A percentile compares a stretch with the other conserved stretches of the same genome.
phyloP scores from a whole-genome alignment of 2,888 invertebrate species.

The Cyaniris semiargus region DNA sequence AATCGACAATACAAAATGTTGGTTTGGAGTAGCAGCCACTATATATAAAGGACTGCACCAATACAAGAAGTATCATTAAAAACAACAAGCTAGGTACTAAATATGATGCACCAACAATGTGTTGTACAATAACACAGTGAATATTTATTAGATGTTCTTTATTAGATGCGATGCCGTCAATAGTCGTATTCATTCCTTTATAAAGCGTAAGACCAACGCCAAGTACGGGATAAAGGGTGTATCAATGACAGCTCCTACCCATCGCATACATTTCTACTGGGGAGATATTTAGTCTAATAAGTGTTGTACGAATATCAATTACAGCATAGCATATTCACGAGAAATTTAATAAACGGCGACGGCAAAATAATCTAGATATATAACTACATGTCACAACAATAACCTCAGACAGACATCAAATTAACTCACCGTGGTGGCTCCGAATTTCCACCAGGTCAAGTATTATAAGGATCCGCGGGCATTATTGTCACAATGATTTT shows the following conservation, averaged over 20 bases:
- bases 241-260: slow-evolving; percentile 35
- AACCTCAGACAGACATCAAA: slow-evolving; percentile 61
- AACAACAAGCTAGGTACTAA: background rate
- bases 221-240: slow-evolving; percentile 51
- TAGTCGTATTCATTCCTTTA: slow-evolving; percentile 48
- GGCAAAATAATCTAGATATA: slow-evolving; percentile 61
- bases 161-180: slow-evolving; percentile 24
- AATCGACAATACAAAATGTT: background rate
- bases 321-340: slow-evolving; percentile 26
- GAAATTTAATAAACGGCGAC: slow-evolving; percentile 51
- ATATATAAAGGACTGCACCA: background rate
- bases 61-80: background rate
- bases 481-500: slow-evolving; percentile 77
- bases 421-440: slow-evolving; percentile 78
- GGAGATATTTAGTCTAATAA: background rate
- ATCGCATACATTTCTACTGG: background rate
- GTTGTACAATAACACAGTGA: slow-evolving; percentile 38
- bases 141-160: slow-evolving; percentile 25
- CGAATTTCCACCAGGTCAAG: slow-evolving; percentile 67
- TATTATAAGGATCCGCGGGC: slow-evolving; percentile 74
- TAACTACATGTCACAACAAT: slow-evolving; percentile 75
- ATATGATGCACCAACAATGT: slow-evolving; percentile 3
- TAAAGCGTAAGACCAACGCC: slow-evolving; percentile 60
- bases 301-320: background rate
- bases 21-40: background rate